phyloP scores from a whole-genome alignment of 23 tunicate species.

The Corella eumyota region DNA sequence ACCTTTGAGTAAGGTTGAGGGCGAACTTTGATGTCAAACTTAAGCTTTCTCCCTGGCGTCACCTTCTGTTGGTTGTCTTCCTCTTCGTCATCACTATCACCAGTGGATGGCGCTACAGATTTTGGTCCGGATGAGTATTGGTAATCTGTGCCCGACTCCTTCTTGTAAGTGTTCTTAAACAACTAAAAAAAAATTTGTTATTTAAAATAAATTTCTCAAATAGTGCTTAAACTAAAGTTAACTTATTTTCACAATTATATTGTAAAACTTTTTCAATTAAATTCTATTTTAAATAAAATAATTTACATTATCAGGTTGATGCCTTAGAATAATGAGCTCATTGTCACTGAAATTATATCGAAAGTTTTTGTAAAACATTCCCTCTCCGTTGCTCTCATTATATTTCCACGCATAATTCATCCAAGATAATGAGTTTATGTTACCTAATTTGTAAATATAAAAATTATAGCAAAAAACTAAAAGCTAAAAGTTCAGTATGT shows the following conservation, averaged over 20 bases:
- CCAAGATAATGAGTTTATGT: conserved; percentile 46
- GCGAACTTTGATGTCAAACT: conserved; percentile 14
- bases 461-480: not conserved
- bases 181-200: conserved; percentile 1
- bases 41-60: not conserved
- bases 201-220: no score
- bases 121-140: conserved; percentile 7
- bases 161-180: conserved; percentile 11
- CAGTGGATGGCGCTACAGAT: conserved; percentile 24
- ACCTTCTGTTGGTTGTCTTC: not conserved
- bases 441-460: conserved; percentile 11
- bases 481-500: not conserved
- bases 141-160: conserved; percentile 2
- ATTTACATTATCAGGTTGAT: conserved; percentile 52
- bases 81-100: conserved; percentile 17
- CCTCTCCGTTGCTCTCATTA: conserved; percentile 23
- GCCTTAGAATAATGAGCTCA: conserved; percentile 37
- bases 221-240: no score
- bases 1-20: conserved; percentile 14
- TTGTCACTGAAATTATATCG: conserved; percentile 21
- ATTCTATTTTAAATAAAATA: no score
- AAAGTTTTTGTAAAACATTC: conserved; percentile 42
- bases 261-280: no score
- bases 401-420: conserved; percentile 78
- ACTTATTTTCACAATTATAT: no score